Conservation (phyloP, 2,797 vertebrate genomes). For the Erethizon dorsatum region DNA sequence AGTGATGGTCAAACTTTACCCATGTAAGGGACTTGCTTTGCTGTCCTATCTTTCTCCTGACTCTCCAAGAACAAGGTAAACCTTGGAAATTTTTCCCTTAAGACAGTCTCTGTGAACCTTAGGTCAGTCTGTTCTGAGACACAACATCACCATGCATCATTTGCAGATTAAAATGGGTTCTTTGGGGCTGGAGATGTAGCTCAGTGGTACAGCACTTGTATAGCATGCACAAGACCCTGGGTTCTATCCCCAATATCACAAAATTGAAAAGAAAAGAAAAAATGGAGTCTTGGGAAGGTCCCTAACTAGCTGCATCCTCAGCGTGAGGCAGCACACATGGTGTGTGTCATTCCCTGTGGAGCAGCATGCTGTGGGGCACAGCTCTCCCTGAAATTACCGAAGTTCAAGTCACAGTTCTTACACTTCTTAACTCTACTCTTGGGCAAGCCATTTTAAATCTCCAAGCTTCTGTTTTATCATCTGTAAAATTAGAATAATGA, state of each 20-base stretch:
- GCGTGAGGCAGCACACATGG: not conserved
- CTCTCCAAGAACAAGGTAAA: not conserved
- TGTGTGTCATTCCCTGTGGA: not conserved
- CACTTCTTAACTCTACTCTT: not conserved
- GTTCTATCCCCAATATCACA: not conserved
- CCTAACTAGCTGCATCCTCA: not conserved
- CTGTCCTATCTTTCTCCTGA: not conserved
- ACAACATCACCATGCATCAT: not conserved
- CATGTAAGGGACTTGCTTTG: not conserved
- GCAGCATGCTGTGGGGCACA: not conserved
- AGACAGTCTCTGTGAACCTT: not conserved
- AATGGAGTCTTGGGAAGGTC: not conserved
- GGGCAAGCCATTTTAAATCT: not conserved
- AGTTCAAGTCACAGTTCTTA: not conserved
- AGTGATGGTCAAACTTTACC: not conserved
- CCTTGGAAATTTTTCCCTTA: not conserved
- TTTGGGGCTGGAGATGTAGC: not conserved
- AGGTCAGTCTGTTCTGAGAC: not conserved
- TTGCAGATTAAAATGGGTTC: not conserved
- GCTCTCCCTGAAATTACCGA: not conserved
- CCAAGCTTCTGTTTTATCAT: not conserved
- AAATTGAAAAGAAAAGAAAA: not conserved
- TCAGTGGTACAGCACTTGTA: not conserved
- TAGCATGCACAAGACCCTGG: not conserved
- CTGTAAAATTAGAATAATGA: slow-evolving; percentile 14